A percentile compares a stretch with the other conserved stretches of the same genome.
phyloP scores from a whole-genome alignment of 1,140 invertebrate species.

The Bombus sylvicola region DNA sequence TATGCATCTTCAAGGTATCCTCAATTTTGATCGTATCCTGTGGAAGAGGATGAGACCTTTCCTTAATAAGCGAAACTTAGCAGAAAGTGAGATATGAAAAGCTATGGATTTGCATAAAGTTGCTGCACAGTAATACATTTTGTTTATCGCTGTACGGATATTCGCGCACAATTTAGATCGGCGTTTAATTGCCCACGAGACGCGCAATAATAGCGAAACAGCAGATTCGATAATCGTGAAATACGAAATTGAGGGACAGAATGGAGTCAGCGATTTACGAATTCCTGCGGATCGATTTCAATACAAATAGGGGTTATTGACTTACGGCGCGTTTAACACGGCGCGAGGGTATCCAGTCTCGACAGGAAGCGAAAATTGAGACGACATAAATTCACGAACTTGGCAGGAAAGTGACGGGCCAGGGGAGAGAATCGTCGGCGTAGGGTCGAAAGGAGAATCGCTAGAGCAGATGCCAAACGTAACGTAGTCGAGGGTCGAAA shows the following conservation, averaged over 20 bases:
- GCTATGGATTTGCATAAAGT: too few relatives aligned
- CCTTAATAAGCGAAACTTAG: too few relatives aligned
- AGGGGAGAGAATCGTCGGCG: conserved; percentile 12
- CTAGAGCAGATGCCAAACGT: conserved; percentile 35
- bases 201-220: background rate
- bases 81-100: too few relatives aligned
- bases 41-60: too few relatives aligned
- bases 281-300: conserved; percentile 12
- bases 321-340: background rate
- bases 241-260: background rate
- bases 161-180: too few relatives aligned
- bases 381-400: conserved; percentile 38
- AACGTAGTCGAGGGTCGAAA: conserved; percentile 49
- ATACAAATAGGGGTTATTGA: conserved; percentile 13
- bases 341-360: background rate
- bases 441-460: conserved; percentile 27
- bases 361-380: conserved; percentile 38
- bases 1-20: too few relatives aligned
- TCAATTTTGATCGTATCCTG: too few relatives aligned
- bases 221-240: background rate
- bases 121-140: fast-evolving
- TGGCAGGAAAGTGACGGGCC: conserved; percentile 9
- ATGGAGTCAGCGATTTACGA: background rate
- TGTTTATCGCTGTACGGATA: background rate
- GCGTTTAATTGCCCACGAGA: background rate